These are phyloP conservation scores for Mormyrus lacerda DNA, from an alignment of 2,113 vertebrate species.

Conservation along the genomic window DNA sequence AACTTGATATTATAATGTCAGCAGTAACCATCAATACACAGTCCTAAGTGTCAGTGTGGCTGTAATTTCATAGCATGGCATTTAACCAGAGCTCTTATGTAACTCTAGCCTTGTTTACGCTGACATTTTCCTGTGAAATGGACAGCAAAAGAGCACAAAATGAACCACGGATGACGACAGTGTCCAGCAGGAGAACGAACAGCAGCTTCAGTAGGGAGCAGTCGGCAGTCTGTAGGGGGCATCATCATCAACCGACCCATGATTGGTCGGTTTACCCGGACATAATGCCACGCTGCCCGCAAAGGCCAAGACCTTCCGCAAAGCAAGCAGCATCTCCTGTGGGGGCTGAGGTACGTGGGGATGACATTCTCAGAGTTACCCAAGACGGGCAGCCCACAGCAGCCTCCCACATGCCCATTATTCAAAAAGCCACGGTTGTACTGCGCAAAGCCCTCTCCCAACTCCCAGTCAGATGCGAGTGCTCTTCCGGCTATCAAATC, in stretches of 20 bases:
- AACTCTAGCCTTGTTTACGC: neutral
- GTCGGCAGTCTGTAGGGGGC: neutral
- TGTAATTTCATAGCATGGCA: neutral
- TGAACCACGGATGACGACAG: neutral
- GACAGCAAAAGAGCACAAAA: neutral
- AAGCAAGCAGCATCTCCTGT: neutral
- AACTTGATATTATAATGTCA: neutral
- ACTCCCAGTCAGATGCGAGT: neutral
- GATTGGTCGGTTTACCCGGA: neutral
- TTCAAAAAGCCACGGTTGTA: neutral
- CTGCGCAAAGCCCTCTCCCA: neutral
- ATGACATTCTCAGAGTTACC: neutral
- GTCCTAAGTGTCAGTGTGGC: neutral
- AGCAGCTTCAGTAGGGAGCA: neutral
- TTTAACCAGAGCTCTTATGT: neutral
- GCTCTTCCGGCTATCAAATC: neutral
- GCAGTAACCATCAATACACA: neutral
- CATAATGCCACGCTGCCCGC: neutral
- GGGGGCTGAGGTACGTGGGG: neutral
- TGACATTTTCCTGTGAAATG: neutral
- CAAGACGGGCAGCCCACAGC: neutral
- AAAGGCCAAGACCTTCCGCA: neutral
- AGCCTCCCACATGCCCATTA: neutral
- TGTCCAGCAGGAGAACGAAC: neutral
- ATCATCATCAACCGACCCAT: neutral